Evolutionary conservation across 2,797 vertebrate species (phyloP), one percentile per base, ranked within the genome.

Genomic region (Balearica regulorum): DNA sequence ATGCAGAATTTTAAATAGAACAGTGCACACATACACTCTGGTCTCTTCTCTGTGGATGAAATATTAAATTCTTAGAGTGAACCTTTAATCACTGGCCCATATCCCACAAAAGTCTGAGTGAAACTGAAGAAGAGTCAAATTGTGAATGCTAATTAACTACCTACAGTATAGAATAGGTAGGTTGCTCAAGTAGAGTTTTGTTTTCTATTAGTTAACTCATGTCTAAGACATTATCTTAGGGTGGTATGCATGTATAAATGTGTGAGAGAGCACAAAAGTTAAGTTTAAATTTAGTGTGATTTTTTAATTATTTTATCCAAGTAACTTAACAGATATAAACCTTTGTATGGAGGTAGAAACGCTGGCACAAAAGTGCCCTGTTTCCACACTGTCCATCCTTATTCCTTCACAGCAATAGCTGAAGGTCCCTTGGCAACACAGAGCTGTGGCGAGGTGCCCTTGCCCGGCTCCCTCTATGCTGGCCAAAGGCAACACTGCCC

Each of bases 281-380:
- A 19, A 57, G 1, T 3, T 71, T 43, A 68, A 92, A 48, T 24
- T 44, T 37, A 5, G 28, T 33, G 31, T 29, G 41, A 8, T 31
- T 25, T 72, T 64, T 62, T 24, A n/a, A n/a, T 46, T 65, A 72
- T 57, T 41, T 43, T 13, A 41, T 33, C 26, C 18, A 48, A 54
- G 61, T 53, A 58, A 39, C 43, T 68, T 64, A 73, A 44, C n/a
- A 62, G 20, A 33, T 29, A 12, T 0, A 49, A 85, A 29, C 13
- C 21, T 69, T 53, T 55, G 18, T 11, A 12, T 13, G 10, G 44
- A 48, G 4, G 13, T 61, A 61, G 35, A 75, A 71, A 57, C 0
- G 0, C 3, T 31, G 29, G 9, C 35, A 25, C 0, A 17, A 5
- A 83, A 54, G 46, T 9, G 41, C 19, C 24, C 44, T 53, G 5